Percentiles rank a stretch among this genome's conserved stretches.
Conservation (phyloP, 1,140 invertebrate species). For the Philotrypesis tridentata region DNA sequence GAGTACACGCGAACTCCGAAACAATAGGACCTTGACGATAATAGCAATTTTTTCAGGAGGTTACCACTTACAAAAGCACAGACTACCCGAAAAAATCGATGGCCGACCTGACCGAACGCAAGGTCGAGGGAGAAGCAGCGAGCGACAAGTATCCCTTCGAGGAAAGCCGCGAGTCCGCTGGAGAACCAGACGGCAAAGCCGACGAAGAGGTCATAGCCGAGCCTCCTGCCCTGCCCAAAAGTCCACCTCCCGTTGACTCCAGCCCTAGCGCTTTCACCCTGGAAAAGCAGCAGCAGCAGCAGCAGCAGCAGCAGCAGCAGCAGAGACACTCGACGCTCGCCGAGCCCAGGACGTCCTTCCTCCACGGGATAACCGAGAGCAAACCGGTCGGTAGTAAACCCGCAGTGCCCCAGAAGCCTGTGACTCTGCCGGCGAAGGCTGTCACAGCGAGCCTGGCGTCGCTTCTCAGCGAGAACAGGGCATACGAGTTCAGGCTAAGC, state of each 20-base stretch:
- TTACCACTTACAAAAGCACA: not conserved
- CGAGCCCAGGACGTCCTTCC: conserved; percentile 81
- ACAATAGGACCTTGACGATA: too few species aligned
- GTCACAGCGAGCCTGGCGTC: conserved; percentile 38
- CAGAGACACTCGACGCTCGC: conserved; percentile 70
- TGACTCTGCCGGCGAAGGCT: conserved; percentile 47
- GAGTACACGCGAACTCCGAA: too few species aligned
- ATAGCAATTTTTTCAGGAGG: not conserved
- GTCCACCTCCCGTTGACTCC: conserved; percentile 73
- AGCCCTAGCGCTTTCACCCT: not conserved
- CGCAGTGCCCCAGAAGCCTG: conserved; percentile 63
- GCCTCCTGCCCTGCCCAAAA: conserved; percentile 79
- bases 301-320: not conserved
- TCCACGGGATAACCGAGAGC: conserved; percentile 76
- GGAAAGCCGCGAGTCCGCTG: conserved; percentile 82
- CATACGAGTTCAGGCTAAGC: conserved; percentile 38
- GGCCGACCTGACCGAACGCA: conserved; percentile 49
- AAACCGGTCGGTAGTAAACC: conserved; percentile 57
- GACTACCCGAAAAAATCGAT: not conserved
- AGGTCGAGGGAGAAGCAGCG: conserved; percentile 59
- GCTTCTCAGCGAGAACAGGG: conserved; percentile 42
- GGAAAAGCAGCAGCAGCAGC: not conserved
- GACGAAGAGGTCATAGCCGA: conserved; percentile 82
- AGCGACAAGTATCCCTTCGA: conserved; percentile 62
- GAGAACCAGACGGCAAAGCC: conserved; percentile 86